phyloP scores from a whole-genome alignment of 2,797 vertebrate genomes.

The Arnoldichthys spilopterus region DNA sequence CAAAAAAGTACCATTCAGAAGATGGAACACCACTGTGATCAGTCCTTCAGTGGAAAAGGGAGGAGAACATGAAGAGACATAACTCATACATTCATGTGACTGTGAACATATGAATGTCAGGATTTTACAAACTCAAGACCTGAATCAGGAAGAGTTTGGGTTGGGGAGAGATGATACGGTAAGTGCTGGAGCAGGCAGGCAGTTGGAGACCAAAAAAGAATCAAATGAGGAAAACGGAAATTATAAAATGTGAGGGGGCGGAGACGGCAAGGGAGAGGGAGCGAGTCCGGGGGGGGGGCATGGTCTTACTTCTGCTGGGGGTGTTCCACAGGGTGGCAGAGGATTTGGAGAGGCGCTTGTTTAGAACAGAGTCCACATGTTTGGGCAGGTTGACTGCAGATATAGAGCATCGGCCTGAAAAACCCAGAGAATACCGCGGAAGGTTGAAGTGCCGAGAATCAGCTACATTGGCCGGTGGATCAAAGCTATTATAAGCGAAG shows the following conservation, averaged over 20 bases:
- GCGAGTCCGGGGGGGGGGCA: conserved; percentile 54
- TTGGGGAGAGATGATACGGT: conserved; percentile 64
- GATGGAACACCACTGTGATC: conserved; percentile 20
- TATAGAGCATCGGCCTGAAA: conserved; percentile 95
- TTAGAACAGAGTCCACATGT: conserved; percentile 99
- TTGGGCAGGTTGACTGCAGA: conserved; percentile 99
- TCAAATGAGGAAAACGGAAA: conserved; percentile 54
- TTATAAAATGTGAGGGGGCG: conserved; percentile 58
- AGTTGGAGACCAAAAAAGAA: conserved; percentile 52
- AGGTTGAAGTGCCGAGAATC: not conserved
- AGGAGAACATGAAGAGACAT: conserved; percentile 43
- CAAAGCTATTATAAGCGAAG: not conserved
- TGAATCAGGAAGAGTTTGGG: conserved; percentile 34
- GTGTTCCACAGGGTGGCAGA: conserved; percentile 99
- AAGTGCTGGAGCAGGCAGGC: conserved; percentile 61
- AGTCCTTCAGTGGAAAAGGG: not conserved
- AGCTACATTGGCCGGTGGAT: not conserved
- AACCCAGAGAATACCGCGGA: conserved; percentile 79
- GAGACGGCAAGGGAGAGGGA: conserved; percentile 63
- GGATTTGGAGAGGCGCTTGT: conserved; percentile 99
- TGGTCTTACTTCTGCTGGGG: conserved; percentile 97
- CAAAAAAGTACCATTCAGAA: conserved; percentile 63
- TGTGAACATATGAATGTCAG: conserved; percentile 55
- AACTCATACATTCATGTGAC: conserved; percentile 48
- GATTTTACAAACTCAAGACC: conserved; percentile 50